These are phyloP conservation scores for Danaus chrysippus DNA, from an alignment of 2,888 invertebrate genomes.

Conservation along the genomic window DNA sequence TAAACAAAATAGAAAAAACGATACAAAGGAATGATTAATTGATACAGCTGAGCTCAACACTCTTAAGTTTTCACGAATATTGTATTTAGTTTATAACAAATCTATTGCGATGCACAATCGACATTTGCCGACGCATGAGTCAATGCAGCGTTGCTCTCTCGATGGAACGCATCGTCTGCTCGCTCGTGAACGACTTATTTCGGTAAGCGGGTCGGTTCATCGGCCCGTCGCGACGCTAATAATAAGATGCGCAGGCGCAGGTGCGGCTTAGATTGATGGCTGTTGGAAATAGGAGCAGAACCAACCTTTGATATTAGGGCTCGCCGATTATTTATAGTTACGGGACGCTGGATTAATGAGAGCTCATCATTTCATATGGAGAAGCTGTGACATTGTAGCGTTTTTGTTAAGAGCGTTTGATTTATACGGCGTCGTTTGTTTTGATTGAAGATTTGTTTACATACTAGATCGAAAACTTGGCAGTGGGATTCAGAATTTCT, in stretches of 20 bases:
- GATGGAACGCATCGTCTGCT: slow-evolving; percentile 27
- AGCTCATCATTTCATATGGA: not conserved
- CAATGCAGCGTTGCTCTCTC: slow-evolving; percentile 6
- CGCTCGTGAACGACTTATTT: slow-evolving; percentile 55
- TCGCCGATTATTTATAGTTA: not conserved
- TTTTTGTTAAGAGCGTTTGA: not conserved
- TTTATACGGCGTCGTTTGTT: not conserved
- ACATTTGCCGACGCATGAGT: slow-evolving; percentile 17
- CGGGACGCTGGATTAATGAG: not conserved
- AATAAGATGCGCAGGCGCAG: slow-evolving; percentile 62
- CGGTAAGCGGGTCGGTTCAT: slow-evolving; percentile 75
- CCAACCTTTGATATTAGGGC: slow-evolving; percentile 30
- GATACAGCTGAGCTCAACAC: too few species aligned
- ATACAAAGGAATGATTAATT: too few species aligned
- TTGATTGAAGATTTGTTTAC: not conserved
- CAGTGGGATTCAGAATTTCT: too few species aligned
- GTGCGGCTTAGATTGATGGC: slow-evolving; percentile 45
- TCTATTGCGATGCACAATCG: slow-evolving; percentile 6
- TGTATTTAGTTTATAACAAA: too few species aligned
- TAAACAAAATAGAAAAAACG: too few species aligned
- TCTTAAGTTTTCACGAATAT: too few species aligned
- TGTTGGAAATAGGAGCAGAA: slow-evolving; percentile 34
- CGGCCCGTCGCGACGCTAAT: slow-evolving; percentile 72
- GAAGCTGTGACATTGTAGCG: not conserved
- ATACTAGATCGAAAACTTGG: too few species aligned